These are phyloP conservation scores for Drosophila kanekoi DNA, from an alignment of 2,888 invertebrate species.

Conservation along the genomic window DNA sequence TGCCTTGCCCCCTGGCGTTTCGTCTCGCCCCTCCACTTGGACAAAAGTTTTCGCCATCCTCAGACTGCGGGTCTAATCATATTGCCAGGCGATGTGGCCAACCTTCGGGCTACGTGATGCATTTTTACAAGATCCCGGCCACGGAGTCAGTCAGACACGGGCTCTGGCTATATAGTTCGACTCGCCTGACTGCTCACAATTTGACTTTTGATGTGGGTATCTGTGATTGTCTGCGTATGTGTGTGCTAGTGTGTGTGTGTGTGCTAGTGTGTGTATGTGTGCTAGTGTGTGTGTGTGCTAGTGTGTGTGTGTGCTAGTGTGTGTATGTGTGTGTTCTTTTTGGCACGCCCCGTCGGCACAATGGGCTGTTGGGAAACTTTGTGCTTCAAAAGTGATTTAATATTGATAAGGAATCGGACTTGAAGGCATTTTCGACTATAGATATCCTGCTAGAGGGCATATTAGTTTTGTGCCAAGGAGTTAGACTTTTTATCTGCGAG, in stretches of 20 bases:
- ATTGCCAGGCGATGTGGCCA: constrained; percentile 61
- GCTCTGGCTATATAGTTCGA: constrained; percentile 41
- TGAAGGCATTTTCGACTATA: neutral
- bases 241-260: constrained; percentile 35
- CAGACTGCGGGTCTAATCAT: constrained; percentile 66
- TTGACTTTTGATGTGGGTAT: constrained; percentile 72
- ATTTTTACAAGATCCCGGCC: constrained; percentile 60
- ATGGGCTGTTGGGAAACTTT: constrained; percentile 41
- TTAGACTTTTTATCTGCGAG: too few species aligned
- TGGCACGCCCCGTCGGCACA: constrained; percentile 42
- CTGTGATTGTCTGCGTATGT: constrained; percentile 39
- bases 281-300: constrained; percentile 32
- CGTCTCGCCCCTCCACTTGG: neutral
- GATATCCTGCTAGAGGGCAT: neutral
- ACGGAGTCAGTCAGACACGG: constrained; percentile 19
- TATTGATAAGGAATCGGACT: neutral
- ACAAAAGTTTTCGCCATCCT: constrained; percentile 48
- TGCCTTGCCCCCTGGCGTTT: neutral
- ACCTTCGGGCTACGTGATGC: constrained; percentile 68
- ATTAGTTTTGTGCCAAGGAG: too few species aligned
- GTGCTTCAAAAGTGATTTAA: constrained; percentile 16
- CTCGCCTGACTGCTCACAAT: constrained; percentile 66
- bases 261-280: constrained; percentile 27
- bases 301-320: constrained; percentile 21
- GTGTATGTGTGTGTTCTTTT: constrained; percentile 29